phyloP scores from a whole-genome alignment of 2,888 invertebrate species.

The Zygogramma bicolorata region DNA sequence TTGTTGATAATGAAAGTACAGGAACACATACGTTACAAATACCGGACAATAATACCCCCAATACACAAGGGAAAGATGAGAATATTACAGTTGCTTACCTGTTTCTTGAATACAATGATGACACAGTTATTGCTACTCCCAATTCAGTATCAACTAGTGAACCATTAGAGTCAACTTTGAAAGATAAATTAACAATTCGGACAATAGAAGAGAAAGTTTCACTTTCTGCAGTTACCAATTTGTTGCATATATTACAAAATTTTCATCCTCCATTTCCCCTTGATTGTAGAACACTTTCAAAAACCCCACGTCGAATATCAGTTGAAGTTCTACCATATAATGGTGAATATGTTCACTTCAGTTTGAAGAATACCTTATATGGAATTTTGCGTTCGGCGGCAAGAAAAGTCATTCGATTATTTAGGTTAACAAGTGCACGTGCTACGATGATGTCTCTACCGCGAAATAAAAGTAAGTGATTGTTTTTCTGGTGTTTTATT shows the following conservation, averaged over 20 bases:
- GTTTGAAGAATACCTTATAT: conserved; percentile 23
- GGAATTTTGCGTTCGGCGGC: too few relatives aligned
- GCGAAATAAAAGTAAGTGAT: too few relatives aligned
- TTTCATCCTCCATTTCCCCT: conserved; percentile 23
- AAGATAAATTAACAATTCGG: conserved; percentile 21
- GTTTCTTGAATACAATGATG: conserved; percentile 13
- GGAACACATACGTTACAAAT: conserved; percentile 7
- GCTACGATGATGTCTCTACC: too few relatives aligned
- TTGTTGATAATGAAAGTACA: conserved; percentile 11
- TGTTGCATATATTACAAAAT: conserved; percentile 11
- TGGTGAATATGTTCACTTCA: too few relatives aligned
- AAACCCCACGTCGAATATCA: conserved; percentile 24
- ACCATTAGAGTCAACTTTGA: conserved; percentile 18
- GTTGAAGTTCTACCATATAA: conserved; percentile 16
- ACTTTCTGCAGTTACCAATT: conserved; percentile 22
- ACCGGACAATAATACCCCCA: conserved; percentile 16
- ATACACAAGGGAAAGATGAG: conserved; percentile 10
- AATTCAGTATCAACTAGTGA: conserved; percentile 18
- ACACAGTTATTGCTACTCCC: not conserved
- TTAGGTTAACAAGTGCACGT: too few relatives aligned
- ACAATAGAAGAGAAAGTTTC: conserved; percentile 23
- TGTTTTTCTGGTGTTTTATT: too few relatives aligned
- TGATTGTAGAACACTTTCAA: too few relatives aligned
- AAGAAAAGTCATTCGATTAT: too few relatives aligned
- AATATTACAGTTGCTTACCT: conserved; percentile 19